These are phyloP conservation scores for Hypercompe scribonia DNA, from an alignment of 2,888 invertebrate genomes.

Conservation along the genomic window DNA sequence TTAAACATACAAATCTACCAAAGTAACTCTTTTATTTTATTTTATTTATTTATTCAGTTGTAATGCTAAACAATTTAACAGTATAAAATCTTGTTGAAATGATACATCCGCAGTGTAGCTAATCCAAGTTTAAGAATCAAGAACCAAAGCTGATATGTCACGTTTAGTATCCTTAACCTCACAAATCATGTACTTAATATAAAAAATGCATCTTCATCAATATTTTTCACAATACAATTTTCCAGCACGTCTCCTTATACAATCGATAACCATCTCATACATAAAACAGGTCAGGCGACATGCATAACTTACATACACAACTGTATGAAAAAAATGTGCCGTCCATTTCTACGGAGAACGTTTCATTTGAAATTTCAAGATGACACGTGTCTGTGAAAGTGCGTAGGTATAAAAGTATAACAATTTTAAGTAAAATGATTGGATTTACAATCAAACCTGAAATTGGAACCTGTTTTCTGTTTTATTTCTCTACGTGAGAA, in stretches of 20 bases:
- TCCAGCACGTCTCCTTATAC: not conserved
- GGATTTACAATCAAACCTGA: not conserved
- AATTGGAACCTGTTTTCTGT: not conserved
- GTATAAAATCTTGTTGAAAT: too few relatives aligned
- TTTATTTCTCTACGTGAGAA: too few relatives aligned
- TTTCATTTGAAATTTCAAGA: not conserved
- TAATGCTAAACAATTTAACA: too few relatives aligned
- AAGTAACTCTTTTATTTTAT: too few relatives aligned
- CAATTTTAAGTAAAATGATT: not conserved
- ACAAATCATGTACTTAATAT: not conserved
- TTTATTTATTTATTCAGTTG: too few relatives aligned
- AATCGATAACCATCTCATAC: constrained; percentile 8
- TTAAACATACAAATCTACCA: too few relatives aligned
- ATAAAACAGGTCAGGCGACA: constrained; percentile 7
- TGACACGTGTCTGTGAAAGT: not conserved
- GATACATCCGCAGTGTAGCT: not conserved
- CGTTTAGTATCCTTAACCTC: not conserved
- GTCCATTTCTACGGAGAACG: not conserved
- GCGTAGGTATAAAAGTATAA: not conserved
- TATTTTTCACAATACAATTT: constrained; percentile 6
- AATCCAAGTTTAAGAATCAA: too few relatives aligned
- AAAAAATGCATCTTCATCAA: not conserved
- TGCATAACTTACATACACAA: constrained; percentile 1
- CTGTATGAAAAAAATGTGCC: not conserved
- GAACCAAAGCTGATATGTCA: too few relatives aligned